Evolutionary conservation across 2,113 vertebrate genomes (phyloP).

Genomic region (Arizona elegans): DNA sequence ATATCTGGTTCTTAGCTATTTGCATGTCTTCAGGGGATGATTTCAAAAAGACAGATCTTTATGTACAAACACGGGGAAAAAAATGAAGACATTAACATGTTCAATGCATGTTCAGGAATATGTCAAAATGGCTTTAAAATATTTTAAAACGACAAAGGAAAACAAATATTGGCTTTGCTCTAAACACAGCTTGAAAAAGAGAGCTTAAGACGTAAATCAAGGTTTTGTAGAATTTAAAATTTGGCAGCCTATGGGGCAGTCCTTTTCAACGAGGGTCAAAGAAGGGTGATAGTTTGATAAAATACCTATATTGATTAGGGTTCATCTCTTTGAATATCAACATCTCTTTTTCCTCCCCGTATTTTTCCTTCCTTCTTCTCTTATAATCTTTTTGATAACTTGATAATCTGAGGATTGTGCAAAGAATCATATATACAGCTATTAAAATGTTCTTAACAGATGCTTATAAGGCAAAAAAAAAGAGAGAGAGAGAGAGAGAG

Average conservation of each 20-base stretch:
- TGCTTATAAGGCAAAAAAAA: background rate
- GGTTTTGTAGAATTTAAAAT: background rate
- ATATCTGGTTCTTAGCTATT: background rate
- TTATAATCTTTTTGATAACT: too few species aligned
- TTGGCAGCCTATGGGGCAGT: background rate
- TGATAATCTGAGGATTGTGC: too few species aligned
- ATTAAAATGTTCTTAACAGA: background rate
- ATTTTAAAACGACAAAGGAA: background rate
- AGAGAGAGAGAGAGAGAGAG: too few species aligned
- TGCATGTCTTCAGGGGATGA: background rate
- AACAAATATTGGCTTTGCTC: conserved; percentile 3
- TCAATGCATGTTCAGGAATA: background rate
- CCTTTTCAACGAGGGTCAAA: background rate
- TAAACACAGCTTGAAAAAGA: background rate
- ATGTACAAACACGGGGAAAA: background rate
- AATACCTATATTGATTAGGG: background rate
- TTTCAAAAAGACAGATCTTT: conserved; percentile 5
- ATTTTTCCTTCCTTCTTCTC: too few species aligned
- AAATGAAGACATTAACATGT: conserved; percentile 4
- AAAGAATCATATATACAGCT: background rate
- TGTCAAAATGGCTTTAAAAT: background rate
- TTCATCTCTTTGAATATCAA: background rate
- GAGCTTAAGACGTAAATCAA: background rate
- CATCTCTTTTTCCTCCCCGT: background rate
- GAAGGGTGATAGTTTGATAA: background rate